Evolutionary conservation across 53 echinoderm and acorn worm species (phyloP), one percentile per base, ranked within the genome.

Genomic region (Crossaster papposus): DNA sequence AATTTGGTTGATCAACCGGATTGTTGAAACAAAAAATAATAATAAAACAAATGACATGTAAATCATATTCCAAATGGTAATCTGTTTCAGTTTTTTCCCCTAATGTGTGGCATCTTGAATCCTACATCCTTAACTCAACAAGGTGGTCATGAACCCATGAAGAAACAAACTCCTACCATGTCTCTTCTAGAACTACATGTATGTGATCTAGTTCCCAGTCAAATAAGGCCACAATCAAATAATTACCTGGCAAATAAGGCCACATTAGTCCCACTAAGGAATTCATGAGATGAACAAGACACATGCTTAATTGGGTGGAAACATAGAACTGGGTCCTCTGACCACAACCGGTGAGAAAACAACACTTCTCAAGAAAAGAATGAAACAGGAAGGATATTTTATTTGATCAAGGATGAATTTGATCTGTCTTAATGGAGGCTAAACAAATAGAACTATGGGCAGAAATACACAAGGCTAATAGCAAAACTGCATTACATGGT

Each of bases 281-380:
- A 68, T 68, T 82, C 68, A 68, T 68, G 82, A 82, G 82, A 53
- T 68, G 68, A 2, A 64, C 36, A 28, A 17, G 65, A 20, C 37
- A 14, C 23, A 26, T 65, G 68, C 6, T 68, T 64, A 54, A 82
- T 82, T 68, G 38, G 34, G 64, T 11, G 58, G 23, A 54, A n/a
- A 44, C 28, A 18, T 29, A 20, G 54, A 54, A 81, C 63, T 31
- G 23, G 81, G 58, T n/a, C 58, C 62, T 62, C 81, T 0, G 12
- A 81, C 31, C 62, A 32, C 15, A 20, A 26, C 32, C 14, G 33
- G 30, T 55, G 81, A 23, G 63, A 30, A 51, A 11, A 8, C 18
- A 26, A 7, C 26, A 4, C 68, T 28, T 28, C 22, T 28, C 28
- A n/a, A 68, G 24, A 23, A 12, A 26, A 12, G 24, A 68, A 68